Evolutionary conservation across 2,797 vertebrate genomes (phyloP), one percentile per base, ranked within the genome.

Genomic region (Falco concolor): DNA sequence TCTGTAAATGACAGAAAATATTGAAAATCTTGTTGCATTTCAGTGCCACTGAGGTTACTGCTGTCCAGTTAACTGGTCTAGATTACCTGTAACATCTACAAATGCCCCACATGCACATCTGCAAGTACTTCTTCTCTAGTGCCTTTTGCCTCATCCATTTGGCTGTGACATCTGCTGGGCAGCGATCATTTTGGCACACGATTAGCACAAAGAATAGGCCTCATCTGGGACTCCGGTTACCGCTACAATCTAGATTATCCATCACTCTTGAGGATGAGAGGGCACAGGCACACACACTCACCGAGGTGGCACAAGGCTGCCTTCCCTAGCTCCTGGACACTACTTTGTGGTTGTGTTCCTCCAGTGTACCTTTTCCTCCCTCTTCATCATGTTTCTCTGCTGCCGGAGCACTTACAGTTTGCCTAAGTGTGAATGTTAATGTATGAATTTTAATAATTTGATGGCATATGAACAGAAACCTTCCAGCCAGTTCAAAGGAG

Each of bases 241-340:
- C 3, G 5, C 44, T 40, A 61, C n/a, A n/a, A 56, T 24, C 53
- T 22, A 18, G 40, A 73, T 30, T 10, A 34, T 15, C 42, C 30
- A 30, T 20, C 23, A 9, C 7, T 38, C 9, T 2, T 20, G 32
- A 64, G 57, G 25, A 53, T 1, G 27, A 53, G 20, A 14, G 49
- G 32, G 23, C 34, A 36, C n/a, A 27, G 0, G 0, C 1, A 11
- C 18, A 42, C 30, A 11, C 40, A 8, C 44, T 22, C 54, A 17
- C 32, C 1, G 3, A 40, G 38, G 60, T 36, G 38, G 42, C 34
- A 76, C 3, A 1, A 45, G 21, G 24, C 28, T 73, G 47, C 63
- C 50, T 23, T 65, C 45, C 19, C 38, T 2, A 52, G 42, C 34
- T 90, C 59, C 38, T 50, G 44, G 65, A 40, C 22, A 30, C 53